A percentile compares a stretch with the other conserved stretches of the same genome.
Conservation (phyloP, 2,888 invertebrate species). For the Habrosyne pyritoides region DNA sequence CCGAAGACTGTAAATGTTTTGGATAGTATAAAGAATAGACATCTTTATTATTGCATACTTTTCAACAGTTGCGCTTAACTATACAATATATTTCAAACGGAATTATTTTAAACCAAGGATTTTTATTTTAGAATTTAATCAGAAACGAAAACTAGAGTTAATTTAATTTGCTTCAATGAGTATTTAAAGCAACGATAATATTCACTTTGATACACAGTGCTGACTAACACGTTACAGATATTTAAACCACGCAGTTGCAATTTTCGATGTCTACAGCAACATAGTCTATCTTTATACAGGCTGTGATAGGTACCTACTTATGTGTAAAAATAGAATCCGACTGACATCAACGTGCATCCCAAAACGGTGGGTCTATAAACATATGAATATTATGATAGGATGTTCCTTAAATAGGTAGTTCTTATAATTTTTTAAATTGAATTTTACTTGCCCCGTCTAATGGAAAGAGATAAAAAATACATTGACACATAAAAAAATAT, state of each 20-base stretch:
- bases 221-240: slow-evolving; percentile 1
- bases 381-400: too few species aligned
- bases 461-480: too few species aligned
- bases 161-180: background rate
- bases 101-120: slow-evolving; percentile 3
- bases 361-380: background rate
- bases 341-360: background rate
- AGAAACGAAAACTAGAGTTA: background rate
- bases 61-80: background rate
- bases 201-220: background rate
- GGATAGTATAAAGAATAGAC: background rate
- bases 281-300: background rate
- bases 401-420: too few species aligned
- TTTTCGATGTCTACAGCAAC: background rate
- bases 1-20: background rate
- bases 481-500: too few species aligned
- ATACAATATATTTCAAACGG: background rate
- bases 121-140: slow-evolving; percentile 2
- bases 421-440: too few species aligned
- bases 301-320: background rate
- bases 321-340: background rate
- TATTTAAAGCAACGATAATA: background rate
- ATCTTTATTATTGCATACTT: background rate
- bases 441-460: too few species aligned
- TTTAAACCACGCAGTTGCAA: background rate